A percentile compares a stretch with the other conserved stretches of the same genome.
Evolutionary conservation across 1,140 invertebrate species (phyloP).

Genomic region (Plectrocnemia conspersa): DNA sequence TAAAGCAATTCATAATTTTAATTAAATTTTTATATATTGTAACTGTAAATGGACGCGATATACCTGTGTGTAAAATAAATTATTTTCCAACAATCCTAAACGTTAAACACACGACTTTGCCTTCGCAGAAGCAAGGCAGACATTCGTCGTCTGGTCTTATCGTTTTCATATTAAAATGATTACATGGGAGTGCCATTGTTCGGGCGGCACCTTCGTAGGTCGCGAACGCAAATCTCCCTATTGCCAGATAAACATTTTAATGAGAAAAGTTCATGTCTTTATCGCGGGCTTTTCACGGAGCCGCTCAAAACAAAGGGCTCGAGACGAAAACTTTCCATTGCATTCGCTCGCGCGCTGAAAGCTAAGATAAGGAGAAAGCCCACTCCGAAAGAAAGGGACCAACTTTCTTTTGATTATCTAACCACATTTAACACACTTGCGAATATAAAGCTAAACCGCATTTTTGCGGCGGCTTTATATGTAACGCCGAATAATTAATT

Average conservation of each 20-base stretch:
- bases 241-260: constrained; percentile 26
- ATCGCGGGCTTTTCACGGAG: constrained; percentile 16
- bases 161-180: constrained; percentile 15
- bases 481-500: too few relatives aligned
- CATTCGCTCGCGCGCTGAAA: constrained; percentile 20
- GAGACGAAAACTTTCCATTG: constrained; percentile 22
- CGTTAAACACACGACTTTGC: too few relatives aligned
- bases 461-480: too few relatives aligned
- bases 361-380: constrained; percentile 15
- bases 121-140: too few relatives aligned
- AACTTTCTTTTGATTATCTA: constrained; percentile 14
- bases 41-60: too few relatives aligned
- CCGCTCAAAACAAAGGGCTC: constrained; percentile 18
- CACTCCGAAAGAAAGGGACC: not conserved
- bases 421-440: constrained; percentile 21
- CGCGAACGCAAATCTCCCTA: constrained; percentile 16
- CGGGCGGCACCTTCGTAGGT: constrained; percentile 5
- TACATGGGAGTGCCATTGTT: constrained; percentile 16
- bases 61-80: too few relatives aligned
- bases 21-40: too few relatives aligned
- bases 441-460: too few relatives aligned
- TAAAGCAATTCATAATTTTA: too few relatives aligned
- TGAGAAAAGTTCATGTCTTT: constrained; percentile 26
- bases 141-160: too few relatives aligned
- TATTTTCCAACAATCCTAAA: too few relatives aligned